A percentile compares a stretch with the other conserved stretches of the same genome.
phyloP scores from a whole-genome alignment of 1,140 invertebrate species.

The Psix sp. region DNA sequence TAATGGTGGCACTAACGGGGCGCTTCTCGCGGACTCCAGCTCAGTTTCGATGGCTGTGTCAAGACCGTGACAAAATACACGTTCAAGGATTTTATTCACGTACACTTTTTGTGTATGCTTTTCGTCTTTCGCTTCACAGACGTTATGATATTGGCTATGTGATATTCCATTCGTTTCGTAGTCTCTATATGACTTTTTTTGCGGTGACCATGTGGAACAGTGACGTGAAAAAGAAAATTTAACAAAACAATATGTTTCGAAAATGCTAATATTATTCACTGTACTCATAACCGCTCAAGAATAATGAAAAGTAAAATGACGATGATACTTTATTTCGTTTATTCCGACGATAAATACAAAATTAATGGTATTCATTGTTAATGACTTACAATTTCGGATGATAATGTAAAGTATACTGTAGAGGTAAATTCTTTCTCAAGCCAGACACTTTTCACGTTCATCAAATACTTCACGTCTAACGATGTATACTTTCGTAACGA shows the following conservation, averaged over 20 bases:
- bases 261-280: no score
- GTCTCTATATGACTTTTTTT: background rate
- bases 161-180: slow-evolving; percentile 19
- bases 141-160: slow-evolving; percentile 42
- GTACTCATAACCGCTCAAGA: no score
- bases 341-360: no score
- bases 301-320: no score
- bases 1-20: slow-evolving; percentile 59
- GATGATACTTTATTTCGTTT: no score
- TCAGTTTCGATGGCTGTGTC: slow-evolving; percentile 45
- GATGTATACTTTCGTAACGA: slow-evolving; percentile 9
- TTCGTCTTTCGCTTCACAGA: slow-evolving; percentile 25
- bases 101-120: slow-evolving; percentile 36
- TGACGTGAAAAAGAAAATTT: no score
- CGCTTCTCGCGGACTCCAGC: slow-evolving; percentile 40
- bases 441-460: slow-evolving; percentile 16
- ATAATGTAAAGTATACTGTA: slow-evolving; percentile 8
- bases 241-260: no score
- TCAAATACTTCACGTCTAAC: slow-evolving; percentile 14
- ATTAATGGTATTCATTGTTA: no score
- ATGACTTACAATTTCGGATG: no score
- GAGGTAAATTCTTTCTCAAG: slow-evolving; percentile 4
- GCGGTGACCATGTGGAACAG: background rate
- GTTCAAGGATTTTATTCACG: slow-evolving; percentile 36
- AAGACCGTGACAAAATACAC: slow-evolving; percentile 55